These are phyloP conservation scores for Dendroctonus valens DNA, from an alignment of 1,140 invertebrate genomes.

Conservation along the genomic window DNA sequence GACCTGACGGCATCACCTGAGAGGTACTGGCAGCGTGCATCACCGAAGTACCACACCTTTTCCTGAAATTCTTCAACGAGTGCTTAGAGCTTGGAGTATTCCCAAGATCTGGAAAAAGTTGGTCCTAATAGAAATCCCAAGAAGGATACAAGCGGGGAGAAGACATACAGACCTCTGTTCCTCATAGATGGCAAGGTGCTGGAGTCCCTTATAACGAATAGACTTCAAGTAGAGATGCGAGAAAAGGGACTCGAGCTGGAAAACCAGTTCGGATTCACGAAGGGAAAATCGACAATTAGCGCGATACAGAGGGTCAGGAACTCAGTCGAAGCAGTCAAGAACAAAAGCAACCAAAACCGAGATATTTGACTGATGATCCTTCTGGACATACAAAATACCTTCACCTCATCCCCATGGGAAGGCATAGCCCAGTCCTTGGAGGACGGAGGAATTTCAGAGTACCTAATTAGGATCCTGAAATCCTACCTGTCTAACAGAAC, in stretches of 20 bases:
- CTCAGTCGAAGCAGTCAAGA: background rate
- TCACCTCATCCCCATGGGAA: conserved; percentile 31
- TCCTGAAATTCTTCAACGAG: background rate
- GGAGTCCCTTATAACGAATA: conserved; percentile 24
- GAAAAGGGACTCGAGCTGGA: conserved; percentile 8
- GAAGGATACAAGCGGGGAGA: background rate
- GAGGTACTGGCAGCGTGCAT: too few relatives aligned
- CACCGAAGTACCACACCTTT: too few relatives aligned
- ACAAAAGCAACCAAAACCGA: background rate
- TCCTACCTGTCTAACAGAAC: too few relatives aligned
- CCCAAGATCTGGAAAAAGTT: background rate
- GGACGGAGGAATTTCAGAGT: too few relatives aligned
- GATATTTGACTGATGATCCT: conserved; percentile 15
- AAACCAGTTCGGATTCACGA: conserved; percentile 22
- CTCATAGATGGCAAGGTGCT: conserved; percentile 40
- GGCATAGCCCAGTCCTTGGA: conserved; percentile 10
- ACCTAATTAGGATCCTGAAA: too few relatives aligned
- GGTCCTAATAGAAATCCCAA: conserved; percentile 4
- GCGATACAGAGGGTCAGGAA: background rate
- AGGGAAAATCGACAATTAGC: conserved; percentile 1
- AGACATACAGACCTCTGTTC: conserved; percentile 35
- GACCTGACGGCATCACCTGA: background rate
- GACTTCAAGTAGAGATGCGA: conserved; percentile 13
- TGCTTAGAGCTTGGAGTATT: background rate
- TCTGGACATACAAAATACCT: conserved; percentile 36